Evolutionary conservation across 2,888 invertebrate genomes (phyloP).

Genomic region (Ametastegia equiseti): DNA sequence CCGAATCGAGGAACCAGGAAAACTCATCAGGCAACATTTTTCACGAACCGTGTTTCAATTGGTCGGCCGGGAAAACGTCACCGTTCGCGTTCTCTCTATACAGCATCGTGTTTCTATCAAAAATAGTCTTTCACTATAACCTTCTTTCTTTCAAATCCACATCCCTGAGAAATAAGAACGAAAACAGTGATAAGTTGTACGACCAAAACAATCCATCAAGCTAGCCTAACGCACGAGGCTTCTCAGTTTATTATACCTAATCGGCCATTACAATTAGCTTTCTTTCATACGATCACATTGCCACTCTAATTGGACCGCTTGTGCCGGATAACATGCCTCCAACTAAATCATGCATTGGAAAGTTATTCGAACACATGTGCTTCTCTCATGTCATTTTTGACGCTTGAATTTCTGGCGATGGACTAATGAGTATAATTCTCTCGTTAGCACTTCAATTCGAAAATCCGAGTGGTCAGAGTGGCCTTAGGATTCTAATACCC

Average conservation of each 20-base stretch:
- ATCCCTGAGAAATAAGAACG: background rate
- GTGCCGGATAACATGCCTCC: background rate
- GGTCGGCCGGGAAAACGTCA: constrained; percentile 24
- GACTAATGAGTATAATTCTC: too few species aligned
- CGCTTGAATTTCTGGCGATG: too few species aligned
- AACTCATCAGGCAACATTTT: constrained; percentile 34
- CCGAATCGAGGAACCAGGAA: constrained; percentile 16
- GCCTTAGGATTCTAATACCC: background rate
- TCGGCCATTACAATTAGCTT: background rate
- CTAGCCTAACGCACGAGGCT: background rate
- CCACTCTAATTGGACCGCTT: background rate
- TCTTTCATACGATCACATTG: background rate
- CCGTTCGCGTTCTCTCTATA: background rate
- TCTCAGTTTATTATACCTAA: background rate
- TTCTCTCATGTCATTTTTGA: too few species aligned
- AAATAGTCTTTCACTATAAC: background rate
- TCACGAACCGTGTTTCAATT: constrained; percentile 33
- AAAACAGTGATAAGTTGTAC: background rate
- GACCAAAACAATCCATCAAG: background rate
- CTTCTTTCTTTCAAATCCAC: background rate
- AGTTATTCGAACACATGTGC: background rate
- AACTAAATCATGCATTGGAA: background rate
- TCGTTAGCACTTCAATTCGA: background rate
- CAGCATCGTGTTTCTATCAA: background rate
- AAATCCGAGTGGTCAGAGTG: background rate